These are phyloP conservation scores for Charadrius vociferus DNA, from an alignment of 2,113 vertebrate genomes.

Conservation along the genomic window DNA sequence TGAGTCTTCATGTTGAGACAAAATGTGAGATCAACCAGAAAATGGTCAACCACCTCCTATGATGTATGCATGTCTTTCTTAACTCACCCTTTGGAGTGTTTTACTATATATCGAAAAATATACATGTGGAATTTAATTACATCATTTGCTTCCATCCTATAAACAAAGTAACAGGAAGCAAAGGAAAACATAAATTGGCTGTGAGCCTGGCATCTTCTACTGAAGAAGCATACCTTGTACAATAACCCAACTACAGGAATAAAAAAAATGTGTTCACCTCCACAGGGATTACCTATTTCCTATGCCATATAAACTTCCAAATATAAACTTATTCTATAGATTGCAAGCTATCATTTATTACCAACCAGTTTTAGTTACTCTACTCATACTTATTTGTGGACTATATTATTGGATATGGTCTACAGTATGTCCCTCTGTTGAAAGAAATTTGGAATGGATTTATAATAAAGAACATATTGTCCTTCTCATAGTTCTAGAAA, in stretches of 20 bases:
- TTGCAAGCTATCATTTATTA: not conserved
- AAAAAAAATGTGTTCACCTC: not conserved
- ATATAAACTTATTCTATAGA: not conserved
- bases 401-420: not conserved
- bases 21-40: not conserved
- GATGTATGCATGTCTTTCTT: not conserved
- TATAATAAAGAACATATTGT: not conserved
- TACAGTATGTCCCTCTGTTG: not conserved
- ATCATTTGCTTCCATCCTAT: not conserved
- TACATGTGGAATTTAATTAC: not conserved
- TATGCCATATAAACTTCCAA: not conserved
- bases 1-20: not conserved
- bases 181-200: not conserved
- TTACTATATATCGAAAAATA: not conserved
- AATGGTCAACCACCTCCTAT: not conserved
- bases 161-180: not conserved
- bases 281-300: not conserved
- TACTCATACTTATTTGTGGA: not conserved
- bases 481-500: not conserved
- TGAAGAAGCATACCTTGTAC: not conserved
- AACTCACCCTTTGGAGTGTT: not conserved
- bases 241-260: not conserved
- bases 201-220: not conserved
- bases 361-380: not conserved
- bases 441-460: not conserved